Evolutionary conservation across 2,113 vertebrate genomes (phyloP).

Genomic region (Morone saxatilis): DNA sequence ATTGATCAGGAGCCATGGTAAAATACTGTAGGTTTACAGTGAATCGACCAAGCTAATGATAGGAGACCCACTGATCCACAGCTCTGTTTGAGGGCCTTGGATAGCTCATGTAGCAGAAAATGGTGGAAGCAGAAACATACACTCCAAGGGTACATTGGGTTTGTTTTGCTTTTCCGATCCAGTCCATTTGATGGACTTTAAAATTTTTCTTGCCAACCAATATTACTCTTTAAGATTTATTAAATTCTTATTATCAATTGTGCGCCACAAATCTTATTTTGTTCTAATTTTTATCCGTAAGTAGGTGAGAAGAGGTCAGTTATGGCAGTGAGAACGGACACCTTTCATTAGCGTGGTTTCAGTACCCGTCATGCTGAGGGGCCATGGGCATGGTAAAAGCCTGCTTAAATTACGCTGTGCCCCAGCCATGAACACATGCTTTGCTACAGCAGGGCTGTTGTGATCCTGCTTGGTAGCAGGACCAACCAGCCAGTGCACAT

Average conservation of each 20-base stretch:
- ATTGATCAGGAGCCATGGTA: conserved; percentile 44
- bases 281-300: not conserved
- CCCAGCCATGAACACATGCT: not conserved
- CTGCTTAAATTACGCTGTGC: not conserved
- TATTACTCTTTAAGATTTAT: not conserved
- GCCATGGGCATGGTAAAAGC: not conserved
- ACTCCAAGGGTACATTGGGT: not conserved
- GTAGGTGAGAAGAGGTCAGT: not conserved
- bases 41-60: conserved; percentile 19
- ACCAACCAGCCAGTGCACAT: not conserved
- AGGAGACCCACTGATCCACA: conserved; percentile 39
- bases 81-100: conserved; percentile 1
- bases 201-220: not conserved
- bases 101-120: conserved; percentile 45
- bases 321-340: not conserved
- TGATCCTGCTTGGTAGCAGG: not conserved
- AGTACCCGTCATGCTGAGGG: not conserved
- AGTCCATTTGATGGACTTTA: not conserved
- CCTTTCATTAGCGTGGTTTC: not conserved
- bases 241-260: not conserved
- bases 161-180: not conserved
- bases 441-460: not conserved
- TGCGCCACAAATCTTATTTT: not conserved
- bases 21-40: conserved; percentile 42
- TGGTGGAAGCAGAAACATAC: not conserved